phyloP scores from a whole-genome alignment of 1,140 invertebrate genomes.

The Leptoteleia sp. region DNA sequence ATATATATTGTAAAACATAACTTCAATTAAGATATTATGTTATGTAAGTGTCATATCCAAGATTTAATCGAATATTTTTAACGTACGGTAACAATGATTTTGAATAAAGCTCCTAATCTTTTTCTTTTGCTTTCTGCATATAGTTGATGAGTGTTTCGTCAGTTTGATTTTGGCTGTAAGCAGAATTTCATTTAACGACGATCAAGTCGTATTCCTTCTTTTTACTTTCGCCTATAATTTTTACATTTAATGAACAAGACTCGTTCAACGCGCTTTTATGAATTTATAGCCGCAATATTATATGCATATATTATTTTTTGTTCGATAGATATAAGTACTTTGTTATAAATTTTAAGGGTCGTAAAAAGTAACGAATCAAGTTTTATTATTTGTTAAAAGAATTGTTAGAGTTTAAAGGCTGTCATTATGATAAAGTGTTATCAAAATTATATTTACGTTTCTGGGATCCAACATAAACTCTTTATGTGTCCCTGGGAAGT shows the following conservation, averaged over 20 bases:
- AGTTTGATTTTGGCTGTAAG: too few relatives aligned
- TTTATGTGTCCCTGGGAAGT: constrained; percentile 46
- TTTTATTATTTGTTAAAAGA: constrained; percentile 62
- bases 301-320: constrained; percentile 39
- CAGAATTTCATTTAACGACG: too few relatives aligned
- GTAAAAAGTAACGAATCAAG: constrained; percentile 51
- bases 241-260: too few relatives aligned
- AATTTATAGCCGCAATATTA: constrained; percentile 14
- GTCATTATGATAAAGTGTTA: constrained; percentile 59
- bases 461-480: constrained; percentile 41
- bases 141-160: too few relatives aligned
- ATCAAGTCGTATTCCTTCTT: too few relatives aligned
- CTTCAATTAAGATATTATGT: constrained; percentile 60
- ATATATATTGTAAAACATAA: constrained; percentile 66
- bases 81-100: constrained; percentile 61
- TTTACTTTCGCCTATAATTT: too few relatives aligned
- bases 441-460: constrained; percentile 61
- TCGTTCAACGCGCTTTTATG: too few relatives aligned
- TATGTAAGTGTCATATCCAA: too few relatives aligned
- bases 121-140: constrained; percentile 13
- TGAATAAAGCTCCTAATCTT: constrained; percentile 12
- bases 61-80: too few relatives aligned
- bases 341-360: constrained; percentile 60
- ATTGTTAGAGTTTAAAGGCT: constrained; percentile 61
- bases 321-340: constrained; percentile 57